Percentiles rank a stretch among this genome's conserved stretches.
Conservation (phyloP, 2,113 vertebrate genomes). For the Lichenostomus cassidix region DNA sequence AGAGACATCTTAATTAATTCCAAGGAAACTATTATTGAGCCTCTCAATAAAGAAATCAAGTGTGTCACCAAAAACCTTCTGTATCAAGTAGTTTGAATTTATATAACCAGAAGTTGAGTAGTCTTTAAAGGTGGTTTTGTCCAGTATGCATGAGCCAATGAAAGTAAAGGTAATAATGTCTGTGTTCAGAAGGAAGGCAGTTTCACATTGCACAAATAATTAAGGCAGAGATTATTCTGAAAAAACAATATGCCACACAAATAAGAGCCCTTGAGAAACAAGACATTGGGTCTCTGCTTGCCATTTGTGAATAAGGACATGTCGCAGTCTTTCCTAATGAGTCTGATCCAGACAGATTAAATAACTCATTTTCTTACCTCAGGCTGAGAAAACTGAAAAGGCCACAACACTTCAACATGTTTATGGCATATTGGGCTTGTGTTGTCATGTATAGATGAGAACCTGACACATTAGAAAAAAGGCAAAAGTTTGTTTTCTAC, state of each 20-base stretch:
- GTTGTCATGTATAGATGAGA: background rate
- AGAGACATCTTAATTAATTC: background rate
- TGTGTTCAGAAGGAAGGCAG: background rate
- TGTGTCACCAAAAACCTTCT: background rate
- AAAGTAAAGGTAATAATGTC: background rate
- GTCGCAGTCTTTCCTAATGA: background rate
- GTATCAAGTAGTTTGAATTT: background rate
- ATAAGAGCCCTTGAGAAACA: conserved; percentile 24
- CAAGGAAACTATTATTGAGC: background rate
- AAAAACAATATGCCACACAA: background rate
- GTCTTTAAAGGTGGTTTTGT: background rate
- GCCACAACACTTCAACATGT: background rate
- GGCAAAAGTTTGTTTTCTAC: background rate
- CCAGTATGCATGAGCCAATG: background rate
- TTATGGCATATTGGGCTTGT: background rate
- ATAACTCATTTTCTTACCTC: background rate
- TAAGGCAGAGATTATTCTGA: conserved; percentile 23
- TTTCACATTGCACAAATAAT: background rate
- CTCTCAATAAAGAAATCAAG: background rate
- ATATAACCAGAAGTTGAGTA: background rate
- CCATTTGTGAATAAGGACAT: conserved; percentile 22
- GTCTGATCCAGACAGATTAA: conserved; percentile 35
- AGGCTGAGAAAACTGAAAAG: conserved; percentile 2
- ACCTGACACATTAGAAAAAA: background rate
- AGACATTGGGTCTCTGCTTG: background rate